Conservation (phyloP, 2,113 vertebrate species). For the Tragelaphus buxtoni region DNA sequence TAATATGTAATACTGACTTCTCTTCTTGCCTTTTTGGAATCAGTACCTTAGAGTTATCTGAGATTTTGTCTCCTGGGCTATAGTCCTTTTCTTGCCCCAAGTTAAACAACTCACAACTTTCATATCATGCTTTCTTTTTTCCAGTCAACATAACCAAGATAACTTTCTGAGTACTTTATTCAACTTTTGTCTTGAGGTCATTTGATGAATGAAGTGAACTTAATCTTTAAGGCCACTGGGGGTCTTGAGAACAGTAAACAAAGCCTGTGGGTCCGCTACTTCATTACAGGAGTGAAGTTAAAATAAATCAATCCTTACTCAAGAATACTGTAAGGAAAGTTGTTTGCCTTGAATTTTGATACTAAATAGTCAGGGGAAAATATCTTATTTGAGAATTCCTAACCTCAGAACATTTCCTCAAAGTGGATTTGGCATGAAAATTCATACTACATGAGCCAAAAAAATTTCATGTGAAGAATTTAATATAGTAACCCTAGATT, state of each 20-base stretch:
- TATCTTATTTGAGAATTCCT: background rate
- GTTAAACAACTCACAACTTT: background rate
- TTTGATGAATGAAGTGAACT: background rate
- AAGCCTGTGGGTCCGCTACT: background rate
- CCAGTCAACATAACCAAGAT: background rate
- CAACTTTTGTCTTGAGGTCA: background rate
- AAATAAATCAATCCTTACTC: background rate
- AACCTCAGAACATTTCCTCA: background rate
- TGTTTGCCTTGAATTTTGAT: background rate
- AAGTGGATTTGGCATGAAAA: background rate
- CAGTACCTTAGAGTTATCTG: background rate
- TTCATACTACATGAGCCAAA: background rate
- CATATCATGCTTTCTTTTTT: background rate
- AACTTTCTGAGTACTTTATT: background rate
- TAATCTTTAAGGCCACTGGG: background rate
- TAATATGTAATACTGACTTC: background rate
- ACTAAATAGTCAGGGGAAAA: background rate
- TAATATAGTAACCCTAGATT: background rate
- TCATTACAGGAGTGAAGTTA: background rate
- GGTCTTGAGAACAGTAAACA: background rate
- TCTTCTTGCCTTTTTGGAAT: background rate
- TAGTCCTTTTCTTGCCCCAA: background rate
- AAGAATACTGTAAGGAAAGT: background rate
- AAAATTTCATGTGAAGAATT: background rate
- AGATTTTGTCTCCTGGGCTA: background rate